These are phyloP conservation scores for Eurytoma californica DNA, from an alignment of 2,888 invertebrate species.

Conservation along the genomic window DNA sequence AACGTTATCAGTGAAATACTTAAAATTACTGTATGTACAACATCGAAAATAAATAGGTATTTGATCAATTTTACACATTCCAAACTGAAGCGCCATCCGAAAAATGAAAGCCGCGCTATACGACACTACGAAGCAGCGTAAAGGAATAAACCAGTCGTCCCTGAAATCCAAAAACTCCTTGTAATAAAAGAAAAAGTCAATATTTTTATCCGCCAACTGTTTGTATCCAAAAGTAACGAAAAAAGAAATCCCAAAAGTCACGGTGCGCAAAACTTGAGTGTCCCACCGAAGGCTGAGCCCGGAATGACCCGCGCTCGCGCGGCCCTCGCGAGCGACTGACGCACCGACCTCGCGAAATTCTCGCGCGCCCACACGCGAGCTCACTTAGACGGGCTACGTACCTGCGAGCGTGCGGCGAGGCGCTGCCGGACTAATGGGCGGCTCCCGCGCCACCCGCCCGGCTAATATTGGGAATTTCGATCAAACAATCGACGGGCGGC, in stretches of 20 bases:
- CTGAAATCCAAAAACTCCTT: neutral
- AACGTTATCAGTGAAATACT: no score
- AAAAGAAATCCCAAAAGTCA: no score
- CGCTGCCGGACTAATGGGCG: neutral
- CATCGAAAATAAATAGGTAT: no score
- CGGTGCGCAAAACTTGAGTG: no score
- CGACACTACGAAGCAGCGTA: neutral
- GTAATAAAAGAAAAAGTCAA: neutral
- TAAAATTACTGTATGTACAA: no score
- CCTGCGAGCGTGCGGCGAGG: neutral
- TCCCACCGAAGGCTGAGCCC: neutral
- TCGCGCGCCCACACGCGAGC: neutral
- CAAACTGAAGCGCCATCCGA: neutral
- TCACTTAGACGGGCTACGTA: no score
- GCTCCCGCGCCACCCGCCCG: neutral
- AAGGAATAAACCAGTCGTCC: neutral
- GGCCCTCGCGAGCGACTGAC: neutral
- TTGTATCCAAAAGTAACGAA: no score
- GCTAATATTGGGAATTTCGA: constrained; percentile 32
- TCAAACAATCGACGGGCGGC: constrained; percentile 30
- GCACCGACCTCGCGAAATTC: neutral
- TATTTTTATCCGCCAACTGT: no score
- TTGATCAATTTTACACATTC: neutral
- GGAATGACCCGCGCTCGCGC: neutral
- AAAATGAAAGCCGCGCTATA: neutral